Evolutionary conservation across 2,888 invertebrate species (phyloP).

Genomic region (Crossocerus cetratus): DNA sequence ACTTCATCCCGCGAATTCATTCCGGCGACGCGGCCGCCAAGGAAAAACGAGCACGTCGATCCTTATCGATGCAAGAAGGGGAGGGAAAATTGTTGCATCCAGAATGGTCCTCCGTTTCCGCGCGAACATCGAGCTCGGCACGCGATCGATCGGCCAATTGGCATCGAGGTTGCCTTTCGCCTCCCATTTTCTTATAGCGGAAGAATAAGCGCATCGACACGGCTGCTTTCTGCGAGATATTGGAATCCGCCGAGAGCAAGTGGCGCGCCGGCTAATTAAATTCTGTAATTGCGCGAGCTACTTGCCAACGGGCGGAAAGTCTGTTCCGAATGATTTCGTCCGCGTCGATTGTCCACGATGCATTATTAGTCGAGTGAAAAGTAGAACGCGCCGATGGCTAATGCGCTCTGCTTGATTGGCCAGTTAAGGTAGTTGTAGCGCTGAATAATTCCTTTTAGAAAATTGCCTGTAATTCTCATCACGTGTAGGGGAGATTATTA

Average conservation of each 20-base stretch:
- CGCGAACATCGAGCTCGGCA: background rate
- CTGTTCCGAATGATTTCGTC: slow-evolving; percentile 12
- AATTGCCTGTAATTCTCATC: too few species aligned
- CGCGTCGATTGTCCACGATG: slow-evolving; percentile 19
- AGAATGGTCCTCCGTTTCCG: slow-evolving; percentile 26
- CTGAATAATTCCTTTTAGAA: too few species aligned
- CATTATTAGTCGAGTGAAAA: background rate
- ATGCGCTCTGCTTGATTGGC: too few species aligned
- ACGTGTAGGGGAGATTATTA: too few species aligned
- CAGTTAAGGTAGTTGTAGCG: too few species aligned
- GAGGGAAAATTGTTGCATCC: slow-evolving; percentile 11
- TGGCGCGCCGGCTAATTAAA: slow-evolving; percentile 41
- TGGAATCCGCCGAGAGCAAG: slow-evolving; percentile 49
- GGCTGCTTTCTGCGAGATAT: slow-evolving; percentile 26
- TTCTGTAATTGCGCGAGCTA: slow-evolving; percentile 36
- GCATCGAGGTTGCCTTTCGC: slow-evolving; percentile 33
- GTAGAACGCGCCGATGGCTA: too few species aligned
- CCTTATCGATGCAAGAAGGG: background rate
- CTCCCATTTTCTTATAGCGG: slow-evolving; percentile 22
- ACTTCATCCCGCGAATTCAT: too few species aligned
- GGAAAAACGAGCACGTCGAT: background rate
- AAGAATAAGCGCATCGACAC: slow-evolving; percentile 14
- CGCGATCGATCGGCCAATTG: slow-evolving; percentile 45
- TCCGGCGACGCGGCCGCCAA: background rate
- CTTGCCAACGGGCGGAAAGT: slow-evolving; percentile 14